Percentiles rank a stretch among this genome's conserved stretches.
phyloP scores from a whole-genome alignment of 1,140 invertebrate species.

The Protaetia brevitarsis region DNA sequence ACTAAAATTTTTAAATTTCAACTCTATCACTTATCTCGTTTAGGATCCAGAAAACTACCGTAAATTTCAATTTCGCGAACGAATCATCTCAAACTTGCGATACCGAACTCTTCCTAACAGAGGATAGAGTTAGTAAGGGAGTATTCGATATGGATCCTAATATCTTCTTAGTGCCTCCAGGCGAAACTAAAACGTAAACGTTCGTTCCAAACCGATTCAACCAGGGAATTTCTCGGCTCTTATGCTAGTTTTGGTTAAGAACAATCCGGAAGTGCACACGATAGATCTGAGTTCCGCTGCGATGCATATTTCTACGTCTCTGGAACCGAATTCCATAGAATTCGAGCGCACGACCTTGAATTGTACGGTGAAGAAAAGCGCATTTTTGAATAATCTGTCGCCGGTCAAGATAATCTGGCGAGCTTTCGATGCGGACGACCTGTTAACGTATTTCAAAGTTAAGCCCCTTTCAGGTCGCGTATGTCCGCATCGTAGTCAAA shows the following conservation, averaged over 20 bases:
- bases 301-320: conserved; percentile 32
- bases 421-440: conserved; percentile 27
- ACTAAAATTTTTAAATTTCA: conserved; percentile 25
- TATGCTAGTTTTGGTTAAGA: conserved; percentile 34
- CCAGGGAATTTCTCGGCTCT: not conserved
- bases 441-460: conserved; percentile 30
- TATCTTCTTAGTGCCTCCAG: not conserved
- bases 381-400: conserved; percentile 35
- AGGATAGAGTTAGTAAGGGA: not conserved
- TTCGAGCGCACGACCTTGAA: conserved; percentile 39
- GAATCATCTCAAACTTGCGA: not conserved
- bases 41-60: not conserved
- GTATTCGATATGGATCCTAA: not conserved
- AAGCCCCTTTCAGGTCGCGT: conserved; percentile 32
- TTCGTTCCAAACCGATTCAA: not conserved
- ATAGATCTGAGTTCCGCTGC: conserved; percentile 30
- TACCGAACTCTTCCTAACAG: not conserved
- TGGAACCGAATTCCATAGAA: conserved; percentile 32
- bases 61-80: not conserved
- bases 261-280: conserved; percentile 39
- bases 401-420: conserved; percentile 37
- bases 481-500: conserved; percentile 24
- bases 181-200: not conserved
- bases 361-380: conserved; percentile 26
- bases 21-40: not conserved